phyloP scores from a whole-genome alignment of 2,113 vertebrate genomes.

The Verasper variegatus region DNA sequence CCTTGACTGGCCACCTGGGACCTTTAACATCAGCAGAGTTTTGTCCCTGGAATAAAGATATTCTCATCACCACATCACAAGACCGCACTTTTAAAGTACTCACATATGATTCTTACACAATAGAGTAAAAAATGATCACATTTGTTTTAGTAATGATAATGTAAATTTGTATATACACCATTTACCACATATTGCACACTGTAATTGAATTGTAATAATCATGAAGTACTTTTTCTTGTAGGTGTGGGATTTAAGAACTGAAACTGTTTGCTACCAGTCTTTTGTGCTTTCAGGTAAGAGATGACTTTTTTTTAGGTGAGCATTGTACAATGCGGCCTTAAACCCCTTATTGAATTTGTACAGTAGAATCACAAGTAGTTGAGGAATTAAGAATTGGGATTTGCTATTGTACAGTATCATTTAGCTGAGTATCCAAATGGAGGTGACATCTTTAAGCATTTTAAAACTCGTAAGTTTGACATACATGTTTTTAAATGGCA shows the following conservation, averaged over 20 bases:
- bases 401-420: not conserved
- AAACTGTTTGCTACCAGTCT: slow-evolving; percentile 83
- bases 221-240: slow-evolving; percentile 52
- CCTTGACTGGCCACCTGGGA: slow-evolving; percentile 83
- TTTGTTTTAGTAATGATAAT: not conserved
- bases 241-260: slow-evolving; percentile 86
- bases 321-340: not conserved
- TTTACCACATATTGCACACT: not conserved
- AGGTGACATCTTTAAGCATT: too few species aligned
- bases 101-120: not conserved
- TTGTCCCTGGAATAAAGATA: slow-evolving; percentile 83
- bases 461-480: too few species aligned
- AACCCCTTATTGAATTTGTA: not conserved
- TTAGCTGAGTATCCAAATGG: not conserved
- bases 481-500: too few species aligned
- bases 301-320: not conserved
- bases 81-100: slow-evolving; percentile 88
- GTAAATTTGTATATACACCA: not conserved
- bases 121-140: not conserved
- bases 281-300: slow-evolving; percentile 86
- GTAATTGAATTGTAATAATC: slow-evolving; percentile 1
- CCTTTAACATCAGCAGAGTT: slow-evolving; percentile 88
- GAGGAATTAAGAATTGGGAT: not conserved
- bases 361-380: not conserved
- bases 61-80: slow-evolving; percentile 88